Evolutionary conservation across 2,888 invertebrate genomes (phyloP).

Genomic region (Drosophila picticornis): DNA sequence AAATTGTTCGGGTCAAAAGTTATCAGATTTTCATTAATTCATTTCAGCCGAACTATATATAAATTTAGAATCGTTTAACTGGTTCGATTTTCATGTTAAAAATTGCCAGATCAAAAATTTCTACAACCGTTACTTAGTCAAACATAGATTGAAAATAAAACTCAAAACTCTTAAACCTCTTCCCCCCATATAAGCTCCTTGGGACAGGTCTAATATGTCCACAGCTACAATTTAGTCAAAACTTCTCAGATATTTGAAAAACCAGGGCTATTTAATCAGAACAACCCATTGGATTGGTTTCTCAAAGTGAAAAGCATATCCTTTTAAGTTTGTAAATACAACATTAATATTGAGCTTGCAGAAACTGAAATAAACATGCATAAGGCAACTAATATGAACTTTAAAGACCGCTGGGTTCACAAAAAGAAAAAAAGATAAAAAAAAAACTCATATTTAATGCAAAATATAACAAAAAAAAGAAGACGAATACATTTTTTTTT

Average conservation of each 20-base stretch:
- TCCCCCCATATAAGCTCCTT: too few species aligned
- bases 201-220: too few species aligned
- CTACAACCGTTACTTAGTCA: too few species aligned
- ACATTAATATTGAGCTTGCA: not conserved
- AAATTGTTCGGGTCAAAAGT: too few species aligned
- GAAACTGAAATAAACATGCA: not conserved
- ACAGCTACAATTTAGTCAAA: too few species aligned
- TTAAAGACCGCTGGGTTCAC: not conserved
- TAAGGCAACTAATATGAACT: not conserved
- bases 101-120: not conserved
- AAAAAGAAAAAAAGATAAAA: conserved; percentile 12
- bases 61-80: not conserved
- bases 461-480: conserved; percentile 14
- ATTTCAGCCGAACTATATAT: not conserved
- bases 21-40: not conserved
- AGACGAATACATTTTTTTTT: not conserved
- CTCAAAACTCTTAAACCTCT: too few species aligned
- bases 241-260: too few species aligned
- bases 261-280: not conserved
- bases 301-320: not conserved
- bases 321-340: not conserved
- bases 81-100: not conserved
- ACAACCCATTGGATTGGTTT: not conserved
- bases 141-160: too few species aligned
- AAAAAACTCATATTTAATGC: conserved; percentile 57